phyloP scores from a whole-genome alignment of 2,797 vertebrate genomes.

The Apogon talboti region DNA sequence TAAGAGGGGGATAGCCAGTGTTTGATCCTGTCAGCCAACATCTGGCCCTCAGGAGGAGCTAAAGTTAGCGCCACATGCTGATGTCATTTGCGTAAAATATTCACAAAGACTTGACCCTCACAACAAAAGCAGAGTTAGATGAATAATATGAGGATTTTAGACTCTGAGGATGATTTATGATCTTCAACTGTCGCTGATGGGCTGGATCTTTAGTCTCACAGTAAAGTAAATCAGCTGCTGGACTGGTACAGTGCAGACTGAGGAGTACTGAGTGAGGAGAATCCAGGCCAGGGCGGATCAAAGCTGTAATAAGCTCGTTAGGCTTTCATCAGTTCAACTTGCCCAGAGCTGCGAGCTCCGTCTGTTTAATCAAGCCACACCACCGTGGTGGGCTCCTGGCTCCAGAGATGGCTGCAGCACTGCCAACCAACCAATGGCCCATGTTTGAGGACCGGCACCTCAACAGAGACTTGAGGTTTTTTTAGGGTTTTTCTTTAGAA shows the following conservation, averaged over 20 bases:
- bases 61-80: slow-evolving; percentile 80
- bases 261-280: slow-evolving; percentile 20
- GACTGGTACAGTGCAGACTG: slow-evolving; percentile 9
- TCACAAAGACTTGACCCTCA: slow-evolving; percentile 71
- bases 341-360: slow-evolving; percentile 50
- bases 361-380: slow-evolving; percentile 59
- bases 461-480: slow-evolving; percentile 61
- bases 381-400: slow-evolving; percentile 47
- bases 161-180: slow-evolving; percentile 32
- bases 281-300: slow-evolving; percentile 54
- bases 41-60: slow-evolving; percentile 78
- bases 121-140: slow-evolving; percentile 31
- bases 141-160: slow-evolving; percentile 26
- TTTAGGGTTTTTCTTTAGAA: slow-evolving; percentile 47
- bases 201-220: slow-evolving; percentile 25
- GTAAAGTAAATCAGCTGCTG: slow-evolving; percentile 32
- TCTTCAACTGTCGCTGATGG: slow-evolving; percentile 27
- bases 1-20: slow-evolving; percentile 44
- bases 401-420: slow-evolving; percentile 38
- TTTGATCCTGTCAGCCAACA: slow-evolving; percentile 75
- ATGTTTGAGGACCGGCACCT: slow-evolving; percentile 47
- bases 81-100: slow-evolving; percentile 79
- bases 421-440: slow-evolving; percentile 41
- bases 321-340: slow-evolving; percentile 62
- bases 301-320: slow-evolving; percentile 59